Base-by-base conservation (phyloP, 2,888 invertebrate genomes). In the Leistus spinibarbis region DNA sequence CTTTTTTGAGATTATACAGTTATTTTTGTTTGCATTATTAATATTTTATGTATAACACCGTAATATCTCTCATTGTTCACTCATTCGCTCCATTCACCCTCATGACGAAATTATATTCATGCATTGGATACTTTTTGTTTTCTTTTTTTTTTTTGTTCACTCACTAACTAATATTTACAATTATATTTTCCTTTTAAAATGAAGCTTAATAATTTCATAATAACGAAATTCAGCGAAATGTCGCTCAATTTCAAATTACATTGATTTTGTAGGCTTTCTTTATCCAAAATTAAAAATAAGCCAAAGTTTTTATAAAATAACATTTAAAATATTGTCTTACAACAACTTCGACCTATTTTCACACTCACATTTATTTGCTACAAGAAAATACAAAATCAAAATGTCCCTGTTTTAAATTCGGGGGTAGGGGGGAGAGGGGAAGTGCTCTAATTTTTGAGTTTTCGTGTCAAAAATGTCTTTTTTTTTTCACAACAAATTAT, bases 101-200 rank as follows among this genome's bases (percentile, higher is more conserved):
- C 40, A 40, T 40, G 40, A 40, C 40, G 40, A 40, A 40, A 40
- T 40, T 10, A 40, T 40, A 40, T 10, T 40, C 40, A 40, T 40
- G 40, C 40, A 40, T 40, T 40, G 40, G 40, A 40, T 40, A 40
- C 40, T 40, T 40, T 40, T 40, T 40, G 7, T 40, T 40, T 40
- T 40, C 10, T 40, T 40, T 40, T 40, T 40, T 40, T 40, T 7
- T 40, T 40, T 40, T 40, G 40, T 10, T 40, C 40, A 57, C 56
- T 24, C 63, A 16, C 72, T 72, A 72, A 66, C 73, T 73, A 73
- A 73, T 73, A 73, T 73, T 67, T 73, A 73, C 73, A 73, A 72
- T 72, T 72, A 72, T 69, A 62, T 67, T 67, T 57, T 20, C 20
- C 22, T 60, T 20, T 20, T 73, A 67, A 72, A 73, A 73, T 73